Evolutionary conservation across 2,113 vertebrate genomes (phyloP).

Genomic region (Sakesphorus luctuosus): DNA sequence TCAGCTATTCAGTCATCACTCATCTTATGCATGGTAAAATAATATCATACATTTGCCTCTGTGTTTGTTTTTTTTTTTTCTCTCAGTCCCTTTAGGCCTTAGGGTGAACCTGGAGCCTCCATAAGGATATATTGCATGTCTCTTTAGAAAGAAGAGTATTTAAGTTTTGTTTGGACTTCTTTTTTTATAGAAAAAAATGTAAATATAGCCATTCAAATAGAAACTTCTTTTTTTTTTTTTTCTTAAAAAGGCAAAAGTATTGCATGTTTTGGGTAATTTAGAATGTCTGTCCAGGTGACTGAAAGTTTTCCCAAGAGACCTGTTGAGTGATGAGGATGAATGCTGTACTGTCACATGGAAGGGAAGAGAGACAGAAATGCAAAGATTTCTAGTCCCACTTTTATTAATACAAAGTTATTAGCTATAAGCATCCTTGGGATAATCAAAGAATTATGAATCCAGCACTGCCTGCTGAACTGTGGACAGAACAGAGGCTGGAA

Average conservation of each 20-base stretch:
- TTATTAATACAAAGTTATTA: too few relatives aligned
- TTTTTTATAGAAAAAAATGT: background rate
- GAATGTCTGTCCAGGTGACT: background rate
- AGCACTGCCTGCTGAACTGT: too few relatives aligned
- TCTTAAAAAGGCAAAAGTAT: constrained; percentile 4
- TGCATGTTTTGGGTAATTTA: constrained; percentile 12
- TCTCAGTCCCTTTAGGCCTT: background rate
- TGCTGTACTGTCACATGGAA: background rate
- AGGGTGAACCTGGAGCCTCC: background rate
- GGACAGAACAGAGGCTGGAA: too few relatives aligned
- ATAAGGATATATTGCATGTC: background rate
- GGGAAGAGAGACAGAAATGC: too few relatives aligned
- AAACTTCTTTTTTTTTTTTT: background rate
- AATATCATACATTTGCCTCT: background rate
- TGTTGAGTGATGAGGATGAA: background rate
- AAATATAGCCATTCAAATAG: background rate
- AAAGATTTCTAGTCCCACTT: too few relatives aligned
- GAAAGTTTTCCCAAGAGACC: background rate
- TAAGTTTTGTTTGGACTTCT: constrained; percentile 4
- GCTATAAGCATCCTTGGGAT: too few relatives aligned
- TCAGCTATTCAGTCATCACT: background rate
- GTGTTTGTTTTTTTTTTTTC: background rate
- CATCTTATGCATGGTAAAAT: background rate
- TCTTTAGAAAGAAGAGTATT: background rate
- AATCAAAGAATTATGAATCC: too few relatives aligned